phyloP scores from a whole-genome alignment of 2,797 vertebrate genomes.

The Sandelia bainsii region DNA sequence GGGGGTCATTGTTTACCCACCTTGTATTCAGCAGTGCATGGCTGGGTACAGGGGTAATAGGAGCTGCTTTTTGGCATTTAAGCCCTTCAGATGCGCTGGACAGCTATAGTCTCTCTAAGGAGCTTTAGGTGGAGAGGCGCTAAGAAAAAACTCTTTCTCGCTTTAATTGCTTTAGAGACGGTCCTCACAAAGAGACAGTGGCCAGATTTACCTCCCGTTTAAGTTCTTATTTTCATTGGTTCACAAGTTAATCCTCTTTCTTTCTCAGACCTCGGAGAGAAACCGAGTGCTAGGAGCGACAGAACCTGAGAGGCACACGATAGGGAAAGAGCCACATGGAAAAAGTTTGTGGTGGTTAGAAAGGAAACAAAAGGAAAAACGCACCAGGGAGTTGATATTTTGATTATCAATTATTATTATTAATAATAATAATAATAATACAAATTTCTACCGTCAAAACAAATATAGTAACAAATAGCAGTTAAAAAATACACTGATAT shows the following conservation, averaged over 20 bases:
- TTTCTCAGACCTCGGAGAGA: slow-evolving; percentile 88
- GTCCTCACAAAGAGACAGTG: slow-evolving; percentile 95
- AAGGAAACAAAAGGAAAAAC: slow-evolving; percentile 17
- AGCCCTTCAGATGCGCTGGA: slow-evolving; percentile 92
- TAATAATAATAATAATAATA: slow-evolving; percentile 25
- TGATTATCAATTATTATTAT: slow-evolving; percentile 23
- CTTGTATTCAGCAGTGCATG: slow-evolving; percentile 47
- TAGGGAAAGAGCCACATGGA: slow-evolving; percentile 17
- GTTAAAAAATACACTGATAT: neutral
- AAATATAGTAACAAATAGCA: neutral
- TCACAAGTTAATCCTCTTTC: slow-evolving; percentile 98
- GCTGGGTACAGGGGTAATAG: slow-evolving; percentile 76
- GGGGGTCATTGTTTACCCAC: slow-evolving; percentile 65
- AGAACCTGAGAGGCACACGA: slow-evolving; percentile 68
- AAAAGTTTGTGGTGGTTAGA: slow-evolving; percentile 44
- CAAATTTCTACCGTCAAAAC: neutral
- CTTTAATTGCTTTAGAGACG: slow-evolving; percentile 98
- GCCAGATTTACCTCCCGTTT: slow-evolving; percentile 97
- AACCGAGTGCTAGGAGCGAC: slow-evolving; percentile 67
- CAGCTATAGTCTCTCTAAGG: slow-evolving; percentile 90
- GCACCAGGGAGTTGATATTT: neutral
- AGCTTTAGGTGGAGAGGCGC: slow-evolving; percentile 92
- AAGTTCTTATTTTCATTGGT: slow-evolving; percentile 97
- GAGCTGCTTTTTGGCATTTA: slow-evolving; percentile 81
- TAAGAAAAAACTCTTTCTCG: slow-evolving; percentile 95